phyloP scores from a whole-genome alignment of 2,113 vertebrate species.

The Clarias batrachus region DNA sequence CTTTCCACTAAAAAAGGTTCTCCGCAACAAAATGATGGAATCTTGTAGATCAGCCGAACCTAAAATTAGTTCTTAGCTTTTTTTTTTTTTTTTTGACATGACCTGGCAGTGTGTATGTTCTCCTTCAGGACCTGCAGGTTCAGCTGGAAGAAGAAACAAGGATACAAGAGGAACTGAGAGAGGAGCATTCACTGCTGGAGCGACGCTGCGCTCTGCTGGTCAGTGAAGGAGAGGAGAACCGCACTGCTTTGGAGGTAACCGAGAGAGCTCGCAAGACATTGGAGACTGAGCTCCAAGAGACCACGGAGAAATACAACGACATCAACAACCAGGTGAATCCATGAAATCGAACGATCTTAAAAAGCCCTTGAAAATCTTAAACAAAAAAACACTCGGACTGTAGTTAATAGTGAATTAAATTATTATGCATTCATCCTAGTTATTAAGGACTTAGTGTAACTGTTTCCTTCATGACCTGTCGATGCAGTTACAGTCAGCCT shows the following conservation, averaged over 20 bases:
- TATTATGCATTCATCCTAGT: background rate
- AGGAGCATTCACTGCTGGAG: constrained; percentile 70
- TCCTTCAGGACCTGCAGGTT: constrained; percentile 71
- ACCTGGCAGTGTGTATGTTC: background rate
- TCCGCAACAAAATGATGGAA: background rate
- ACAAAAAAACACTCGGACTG: background rate
- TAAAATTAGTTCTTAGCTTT: background rate
- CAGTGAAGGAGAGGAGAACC: constrained; percentile 65
- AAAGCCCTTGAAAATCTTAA: background rate
- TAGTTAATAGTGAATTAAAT: background rate
- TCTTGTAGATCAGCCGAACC: background rate
- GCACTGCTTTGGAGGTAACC: constrained; percentile 60
- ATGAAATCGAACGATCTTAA: background rate
- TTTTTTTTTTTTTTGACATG: background rate
- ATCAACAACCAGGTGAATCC: constrained; percentile 74
- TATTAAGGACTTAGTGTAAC: background rate
- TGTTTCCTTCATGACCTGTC: background rate
- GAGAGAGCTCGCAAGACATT: constrained; percentile 70
- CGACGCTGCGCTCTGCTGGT: constrained; percentile 69
- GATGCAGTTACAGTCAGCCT: constrained; percentile 67
- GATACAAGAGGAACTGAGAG: constrained; percentile 66
- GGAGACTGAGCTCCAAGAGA: constrained; percentile 72
- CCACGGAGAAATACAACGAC: constrained; percentile 68
- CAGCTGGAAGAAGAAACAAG: constrained; percentile 75
- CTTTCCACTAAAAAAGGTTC: background rate